Conservation (phyloP, 1,140 invertebrate genomes). For the Nymphalis io region DNA sequence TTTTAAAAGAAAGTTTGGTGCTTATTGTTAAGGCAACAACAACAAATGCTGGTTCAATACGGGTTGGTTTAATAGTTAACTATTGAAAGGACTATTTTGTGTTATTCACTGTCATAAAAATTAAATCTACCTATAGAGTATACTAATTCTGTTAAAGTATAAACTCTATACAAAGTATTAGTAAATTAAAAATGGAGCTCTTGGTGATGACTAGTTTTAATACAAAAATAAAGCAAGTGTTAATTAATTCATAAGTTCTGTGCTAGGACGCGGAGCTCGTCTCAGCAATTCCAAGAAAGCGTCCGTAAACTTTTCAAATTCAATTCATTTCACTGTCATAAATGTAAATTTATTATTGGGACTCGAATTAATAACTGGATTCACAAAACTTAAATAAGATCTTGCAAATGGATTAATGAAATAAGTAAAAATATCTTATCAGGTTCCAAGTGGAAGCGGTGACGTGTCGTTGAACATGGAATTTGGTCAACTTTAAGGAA, state of each 20-base stretch:
- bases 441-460: too few relatives aligned
- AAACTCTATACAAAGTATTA: background rate
- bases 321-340: conserved; percentile 1
- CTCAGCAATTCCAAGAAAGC: background rate
- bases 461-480: too few relatives aligned
- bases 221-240: background rate
- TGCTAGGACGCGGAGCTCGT: background rate
- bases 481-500: too few relatives aligned
- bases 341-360: background rate
- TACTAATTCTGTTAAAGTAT: too few relatives aligned
- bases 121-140: too few relatives aligned
- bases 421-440: background rate
- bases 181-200: background rate
- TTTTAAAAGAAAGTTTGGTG: too few relatives aligned
- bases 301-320: background rate
- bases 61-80: too few relatives aligned
- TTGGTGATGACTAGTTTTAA: background rate
- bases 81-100: too few relatives aligned
- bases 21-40: too few relatives aligned
- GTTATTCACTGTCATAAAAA: too few relatives aligned
- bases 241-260: conserved; percentile 1
- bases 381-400: background rate
- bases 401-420: background rate
- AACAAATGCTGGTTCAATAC: too few relatives aligned
- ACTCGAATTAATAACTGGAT: background rate